Base-by-base conservation (phyloP, 2,797 vertebrate species). In the Galago senegalensis region DNA sequence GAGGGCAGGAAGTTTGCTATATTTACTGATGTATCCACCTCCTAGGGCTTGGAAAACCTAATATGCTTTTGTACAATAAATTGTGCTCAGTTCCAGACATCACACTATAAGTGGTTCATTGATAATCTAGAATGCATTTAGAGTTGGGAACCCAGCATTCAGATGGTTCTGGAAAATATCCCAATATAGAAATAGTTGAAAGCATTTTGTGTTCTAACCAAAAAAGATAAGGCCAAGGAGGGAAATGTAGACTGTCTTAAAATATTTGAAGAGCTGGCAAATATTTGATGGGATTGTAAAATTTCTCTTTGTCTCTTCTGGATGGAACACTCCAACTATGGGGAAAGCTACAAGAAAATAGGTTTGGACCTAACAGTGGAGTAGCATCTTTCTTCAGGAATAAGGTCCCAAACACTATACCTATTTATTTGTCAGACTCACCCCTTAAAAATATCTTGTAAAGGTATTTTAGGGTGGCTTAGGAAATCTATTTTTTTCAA, bases 401-500 rank as follows among this genome's bases (percentile, higher is more conserved):
- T n/a, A 18, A 75, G 6, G 25, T 89, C 13, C 16, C 61, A 89
- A 89, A 84, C 2, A 23, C 9, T 46, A 14, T 14, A 46, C 72
- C 43, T n/a, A 75, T 9, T 87, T 79, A 89, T 34, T 60, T 40
- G 73, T 60, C n/a, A 89, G 29, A 91, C 34, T 4, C 2, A 6
- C 18, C 20, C 61, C 60, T 91, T 46, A 77, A 77, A 77, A 86
- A 76, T 88, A 89, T 81, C 60, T 95, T 82, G 18, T 91, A 88
- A 34, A 40, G 2, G 34, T 34, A 1, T 75, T 79, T 94, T 76
- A 75, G 87, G 11, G 84, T 12, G 18, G 40, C 58, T 25, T 73
- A 73, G 56, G 20, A 95, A 79, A 80, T 88, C 84, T 65, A 40
- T 37, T 40, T 84, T 40, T 58, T 69, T 23, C 20, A 29, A 83